phyloP scores from a whole-genome alignment of 2,797 vertebrate genomes.

The Poeciliopsis infans region DNA sequence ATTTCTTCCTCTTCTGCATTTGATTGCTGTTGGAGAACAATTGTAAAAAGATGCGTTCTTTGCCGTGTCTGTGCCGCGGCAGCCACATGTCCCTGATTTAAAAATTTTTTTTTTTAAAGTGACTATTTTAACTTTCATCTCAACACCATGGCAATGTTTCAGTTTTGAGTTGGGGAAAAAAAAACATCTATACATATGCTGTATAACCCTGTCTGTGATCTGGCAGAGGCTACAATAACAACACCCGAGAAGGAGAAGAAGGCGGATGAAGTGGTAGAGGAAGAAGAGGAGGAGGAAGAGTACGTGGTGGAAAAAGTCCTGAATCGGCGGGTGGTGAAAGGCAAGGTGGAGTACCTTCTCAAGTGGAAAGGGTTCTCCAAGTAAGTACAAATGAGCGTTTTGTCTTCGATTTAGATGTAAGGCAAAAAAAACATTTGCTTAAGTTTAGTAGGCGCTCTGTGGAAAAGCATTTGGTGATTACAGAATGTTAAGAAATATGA shows the following conservation, averaged over 20 bases:
- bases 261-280: constrained; percentile 85
- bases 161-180: background rate
- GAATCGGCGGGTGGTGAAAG: constrained; percentile 94
- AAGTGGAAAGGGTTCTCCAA: constrained; percentile 99
- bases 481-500: background rate
- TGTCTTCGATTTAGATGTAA: background rate
- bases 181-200: too few relatives aligned
- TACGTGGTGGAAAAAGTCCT: constrained; percentile 98
- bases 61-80: background rate
- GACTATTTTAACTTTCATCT: background rate
- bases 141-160: background rate
- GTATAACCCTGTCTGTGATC: constrained; percentile 28
- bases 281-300: constrained; percentile 94
- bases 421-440: background rate
- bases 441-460: background rate
- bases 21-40: background rate
- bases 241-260: constrained; percentile 93
- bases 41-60: constrained; percentile 30
- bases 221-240: constrained; percentile 85
- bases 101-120: too few relatives aligned
- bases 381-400: constrained; percentile 78
- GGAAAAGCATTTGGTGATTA: background rate
- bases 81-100: background rate
- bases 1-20: constrained; percentile 52
- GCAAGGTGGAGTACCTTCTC: constrained; percentile 95